Base-by-base conservation (phyloP, 2,797 vertebrate species). In the Coendou prehensilis region DNA sequence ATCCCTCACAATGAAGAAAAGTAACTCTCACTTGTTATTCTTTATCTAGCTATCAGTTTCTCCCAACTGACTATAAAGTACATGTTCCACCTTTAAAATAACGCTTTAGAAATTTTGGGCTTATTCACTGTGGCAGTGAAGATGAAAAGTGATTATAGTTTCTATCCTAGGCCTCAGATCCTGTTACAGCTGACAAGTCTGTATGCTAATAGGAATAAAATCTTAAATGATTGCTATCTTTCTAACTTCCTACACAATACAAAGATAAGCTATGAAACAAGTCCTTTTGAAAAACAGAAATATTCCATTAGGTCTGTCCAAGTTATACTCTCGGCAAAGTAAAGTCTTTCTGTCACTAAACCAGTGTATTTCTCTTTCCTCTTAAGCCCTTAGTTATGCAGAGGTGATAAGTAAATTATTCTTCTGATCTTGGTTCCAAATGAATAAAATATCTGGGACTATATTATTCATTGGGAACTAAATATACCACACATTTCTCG, bases 61-160 rank as follows among this genome's bases (percentile, higher is more conserved):
- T 81, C 52, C 23, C 15, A 61, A 41, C 18, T 93, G 30, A 96
- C 88, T 57, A 94, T 85, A 92, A 95, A 64, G 64, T 64, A 84
- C 26, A 87, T 95, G 73, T 96, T 69, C 69, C 11, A 81, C 37
- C 37, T 83, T 97, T 57, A 88, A 82, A 96, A 87, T 88, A 54
- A 64, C 23, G 30, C 69, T 50, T 91, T 95, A 84, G 83, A 94
- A 91, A 84, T 83, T 91, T 86, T 76, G n/a, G 85, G 94, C 75
- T 91, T 76, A 94, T 92, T 95, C 79, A 52, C 73, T 64, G n/a
- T 84, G 54, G n/a, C 67, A 93, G 30, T 83, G 76, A 95, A 88
- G 82, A 92, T 95, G 79, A 96, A 93, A 96, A 92, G 61, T 69
- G 54, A 92, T 87, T 64, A 57, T 1, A 37, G n/a, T 82, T 93